Percentiles rank a stretch among this genome's conserved stretches.
These are phyloP conservation scores for Cydia splendana DNA, from an alignment of 1,140 invertebrate genomes.

Conservation along the genomic window DNA sequence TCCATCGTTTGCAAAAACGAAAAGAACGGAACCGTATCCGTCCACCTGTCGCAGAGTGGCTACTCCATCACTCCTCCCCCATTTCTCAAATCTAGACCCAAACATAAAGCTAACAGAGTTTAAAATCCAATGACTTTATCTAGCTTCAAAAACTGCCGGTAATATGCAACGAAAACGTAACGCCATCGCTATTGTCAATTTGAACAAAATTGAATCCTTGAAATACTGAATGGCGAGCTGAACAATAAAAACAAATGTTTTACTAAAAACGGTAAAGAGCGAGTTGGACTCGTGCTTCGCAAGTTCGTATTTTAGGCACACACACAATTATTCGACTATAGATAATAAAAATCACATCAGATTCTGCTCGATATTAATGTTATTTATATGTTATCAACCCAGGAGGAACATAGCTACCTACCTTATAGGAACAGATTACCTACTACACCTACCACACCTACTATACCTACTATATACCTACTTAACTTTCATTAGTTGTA, in stretches of 20 bases:
- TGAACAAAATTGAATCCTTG: constrained; percentile 7
- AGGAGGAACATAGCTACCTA: too few species aligned
- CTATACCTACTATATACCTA: too few species aligned
- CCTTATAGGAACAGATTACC: too few species aligned
- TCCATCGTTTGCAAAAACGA: constrained; percentile 3
- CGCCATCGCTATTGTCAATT: constrained; percentile 16
- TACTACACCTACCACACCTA: too few species aligned
- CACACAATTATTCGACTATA: too few species aligned
- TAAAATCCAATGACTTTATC: background rate
- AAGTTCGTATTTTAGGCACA: too few species aligned
- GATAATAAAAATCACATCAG: too few species aligned
- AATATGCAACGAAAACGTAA: constrained; percentile 13
- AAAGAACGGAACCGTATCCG: background rate
- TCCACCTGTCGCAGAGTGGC: constrained; percentile 7
- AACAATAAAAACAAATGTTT: constrained; percentile 15
- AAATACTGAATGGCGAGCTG: background rate
- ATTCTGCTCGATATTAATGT: too few species aligned
- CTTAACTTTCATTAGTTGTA: too few species aligned
- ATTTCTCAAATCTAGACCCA: background rate
- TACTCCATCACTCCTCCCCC: background rate
- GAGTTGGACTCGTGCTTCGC: background rate
- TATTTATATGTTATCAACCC: too few species aligned
- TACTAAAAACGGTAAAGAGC: background rate
- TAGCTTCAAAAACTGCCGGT: background rate
- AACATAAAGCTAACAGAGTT: background rate